Base-by-base conservation (phyloP, 2,797 vertebrate species). In the Loris lydekkerianus region DNA sequence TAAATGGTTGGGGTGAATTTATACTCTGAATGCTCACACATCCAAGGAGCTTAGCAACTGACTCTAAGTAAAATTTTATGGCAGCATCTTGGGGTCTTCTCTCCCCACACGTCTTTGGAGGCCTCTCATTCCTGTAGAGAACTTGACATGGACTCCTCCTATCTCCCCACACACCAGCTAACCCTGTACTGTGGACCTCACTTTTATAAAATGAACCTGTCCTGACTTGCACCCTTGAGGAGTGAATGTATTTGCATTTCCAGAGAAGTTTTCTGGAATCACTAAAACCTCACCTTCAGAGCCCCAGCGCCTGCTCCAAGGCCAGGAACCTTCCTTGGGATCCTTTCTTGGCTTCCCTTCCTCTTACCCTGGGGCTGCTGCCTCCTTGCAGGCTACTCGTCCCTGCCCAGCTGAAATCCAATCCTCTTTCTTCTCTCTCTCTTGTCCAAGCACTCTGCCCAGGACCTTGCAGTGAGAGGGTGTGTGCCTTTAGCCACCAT, bases 181-280 rank as follows among this genome's bases (percentile, higher is more conserved):
- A 15, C 6, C 18, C 14, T 17, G n/a, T 23, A 7, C 58, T 20
- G 9, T 34, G 31, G 40, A 10, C 58, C 31, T 49, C 49, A 21
- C 65, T 94, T 95, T 69, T 49, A n/a, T 40, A n/a, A 70, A 87
- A 29, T 2, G 18, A 93, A 89, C 49, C 13, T 86, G 46, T 69
- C 49, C 27, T 5, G 11, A 76, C 60, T 76, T n/a, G 92, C 60
- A 67, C 40, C 40, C 83, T 84, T 81, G 83, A 93, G 40, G 25
- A 84, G 20, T 67, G 37, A 86, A 11, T 58, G 9, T 58, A 63
- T 95, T 93, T 94, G 77, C 67, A 87, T 91, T 78, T 95, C 73
- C 86, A 94, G 27, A 25, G 23, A 21, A 25, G 13, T 77, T 94
- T 95, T 75, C 56, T 95, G 49, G 67, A 95, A 73, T 83, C 37